Evolutionary conservation across 2,888 invertebrate species (phyloP), one percentile per base, ranked within the genome.

Genomic region (Orgyia antiqua): DNA sequence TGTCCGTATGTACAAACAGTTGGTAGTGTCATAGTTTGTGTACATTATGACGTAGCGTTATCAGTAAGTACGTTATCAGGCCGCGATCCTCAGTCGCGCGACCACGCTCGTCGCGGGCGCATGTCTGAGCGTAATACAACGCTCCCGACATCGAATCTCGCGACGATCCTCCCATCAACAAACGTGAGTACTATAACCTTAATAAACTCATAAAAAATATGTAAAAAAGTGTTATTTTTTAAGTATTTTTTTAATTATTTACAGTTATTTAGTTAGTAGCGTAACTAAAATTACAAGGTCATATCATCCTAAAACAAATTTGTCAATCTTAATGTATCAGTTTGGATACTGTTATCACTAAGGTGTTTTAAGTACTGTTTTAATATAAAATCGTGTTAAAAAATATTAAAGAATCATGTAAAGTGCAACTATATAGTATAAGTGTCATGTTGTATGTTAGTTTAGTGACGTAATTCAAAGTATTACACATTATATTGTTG

Each of bases 21-120:
- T n/a, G n/a, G n/a, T n/a, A n/a, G n/a, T n/a, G n/a, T n/a, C n/a
- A n/a, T n/a, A n/a, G n/a, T n/a, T n/a, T n/a, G n/a, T n/a, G n/a
- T n/a, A n/a, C n/a, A 54, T 47, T 51, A 39, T 51, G 67, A 61
- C 66, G 66, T 29, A 63, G 70, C 71, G n/a, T 79, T 82, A 82
- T 82, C 80, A 80, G 72, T n/a, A n/a, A n/a, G n/a, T 62, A 62
- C 20, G 75, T 77, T 82, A 82, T 82, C 80, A 79, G 72, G 70
- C 66, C 59, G 64, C 68, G 70, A 69, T 73, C 68, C 75, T 70
- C 70, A 79, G 79, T 79, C 61, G 68, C 70, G 74, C 72, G 75
- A 55, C 60, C 63, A 67, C 72, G 69, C 64, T 70, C 63, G 59
- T 52, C 42, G 45, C 48, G 64, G 57, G 68, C 65, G 63, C 68